Evolutionary conservation across 2,113 vertebrate species (phyloP).

Genomic region (Sus scrofa): T2T-Sscrofa CM000812.6:130845501-130846000

Average conservation of each 20-base stretch:
- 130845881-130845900: background rate
- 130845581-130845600: background rate
- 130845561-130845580: background rate
- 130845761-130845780: background rate
- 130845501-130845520: background rate
- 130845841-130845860: background rate
- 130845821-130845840: background rate
- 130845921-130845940: background rate
- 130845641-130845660: background rate
- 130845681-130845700: conserved; percentile 20
- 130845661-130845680: background rate
- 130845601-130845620: background rate
- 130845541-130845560: background rate
- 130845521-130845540: background rate
- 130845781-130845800: background rate
- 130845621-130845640: background rate
- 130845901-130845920: background rate
- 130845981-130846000: too few relatives aligned
- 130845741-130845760: background rate
- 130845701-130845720: background rate
- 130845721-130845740: background rate
- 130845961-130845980: too few relatives aligned
- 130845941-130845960: too few relatives aligned
- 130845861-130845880: conserved; percentile 9
- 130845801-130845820: background rate